Base-by-base conservation (phyloP, 64 coral and sea anemone species). In the Hydrozoanthus tunicans region DNA sequence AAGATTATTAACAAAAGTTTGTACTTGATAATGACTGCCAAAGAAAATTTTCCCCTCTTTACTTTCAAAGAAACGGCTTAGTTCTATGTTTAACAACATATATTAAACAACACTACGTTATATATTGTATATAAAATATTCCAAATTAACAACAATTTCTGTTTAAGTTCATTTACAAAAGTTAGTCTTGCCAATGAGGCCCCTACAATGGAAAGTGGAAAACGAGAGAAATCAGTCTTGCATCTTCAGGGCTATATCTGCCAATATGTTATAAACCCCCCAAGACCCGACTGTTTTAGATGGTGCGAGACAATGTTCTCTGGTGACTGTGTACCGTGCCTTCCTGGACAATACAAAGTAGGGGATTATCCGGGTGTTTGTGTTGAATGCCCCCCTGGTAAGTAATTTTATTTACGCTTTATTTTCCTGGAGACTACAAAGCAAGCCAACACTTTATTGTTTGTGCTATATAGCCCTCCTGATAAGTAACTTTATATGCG, bases 381-480 rank as follows among this genome's bases (percentile, higher is more conserved):
- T 43, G 58, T 81, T n/a, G 26, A 81, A 81, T 81, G 79, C 58
- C 79, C 79, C 7, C 57, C 79, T n/a, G 79, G 79, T 81, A 62
- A 81, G 79, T 81, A 51, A 11, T 59, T 20, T 20, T 20, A 20
- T 20, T 20, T 20, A 20, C 20, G 20, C 20, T 20, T 20, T 20
- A 20, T 20, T 20, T 62, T 62, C 79, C 79, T 25, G 79, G 79
- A 20, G 20, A 20, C 20, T 20, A 20, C 20, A 20, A 20, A 20
- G 20, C 20, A 20, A 20, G 20, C 20, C 20, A 20, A 20, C 20
- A 20, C 20, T 20, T 20, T 20, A 0, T 20, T 20, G 20, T 20
- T 20, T 20, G 20, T 20, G 20, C 20, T 20, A 20, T 20, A 20
- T 20, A 20, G 20, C 20, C 20, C 20, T 20, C 20, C 20, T 20